Base-by-base conservation (phyloP, 2,113 vertebrate genomes). In the Malurus elegans region DNA sequence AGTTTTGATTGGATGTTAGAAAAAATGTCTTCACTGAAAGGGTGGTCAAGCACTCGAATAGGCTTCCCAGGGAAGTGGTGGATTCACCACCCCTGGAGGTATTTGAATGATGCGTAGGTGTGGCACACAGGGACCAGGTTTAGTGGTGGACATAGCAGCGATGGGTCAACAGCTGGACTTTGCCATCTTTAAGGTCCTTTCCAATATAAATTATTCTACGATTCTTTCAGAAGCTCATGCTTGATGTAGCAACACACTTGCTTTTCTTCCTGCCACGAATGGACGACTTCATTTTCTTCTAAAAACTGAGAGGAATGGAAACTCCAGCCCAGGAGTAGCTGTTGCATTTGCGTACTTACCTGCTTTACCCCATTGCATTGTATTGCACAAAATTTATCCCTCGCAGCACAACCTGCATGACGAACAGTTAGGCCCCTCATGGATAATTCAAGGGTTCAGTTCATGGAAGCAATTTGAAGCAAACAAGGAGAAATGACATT, bases 361-460 rank as follows among this genome's bases (percentile, higher is more conserved):
- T 64, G 10, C 61, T 47, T 79, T 79, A 90, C 79, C 83, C 67
- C 15, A 1, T 15, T 92, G 29, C 53, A 86, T 94, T 94, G 80
- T 87, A 93, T 42, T 74, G 72, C 40, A 40, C 13, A 20, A 83
- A 85, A 28, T 71, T 42, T 62, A 79, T 85, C 76, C 70, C 84
- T 57, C 2, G 1, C 4, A 15, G 64, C 18, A 42, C 61, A 56
- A 62, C 31, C 48, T 81, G 86, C 54, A 47, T 14, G 20, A 86
- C 13, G 88, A 93, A 76, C 26, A 64, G 58, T 45, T 45, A 62
- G 34, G 6, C 7, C 16, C 31, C 57, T 94, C 82, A 67, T 28
- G 47, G 92, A 82, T 87, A 94, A 95, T 96, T 97, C 90, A 95
- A 93, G 42, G 61, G 69, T 50, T 85, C 31, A 94, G 51, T 95